Evolutionary conservation across 2,888 invertebrate genomes (phyloP), one percentile per base, ranked within the genome.

Genomic region (Melanostoma mellinum): DNA sequence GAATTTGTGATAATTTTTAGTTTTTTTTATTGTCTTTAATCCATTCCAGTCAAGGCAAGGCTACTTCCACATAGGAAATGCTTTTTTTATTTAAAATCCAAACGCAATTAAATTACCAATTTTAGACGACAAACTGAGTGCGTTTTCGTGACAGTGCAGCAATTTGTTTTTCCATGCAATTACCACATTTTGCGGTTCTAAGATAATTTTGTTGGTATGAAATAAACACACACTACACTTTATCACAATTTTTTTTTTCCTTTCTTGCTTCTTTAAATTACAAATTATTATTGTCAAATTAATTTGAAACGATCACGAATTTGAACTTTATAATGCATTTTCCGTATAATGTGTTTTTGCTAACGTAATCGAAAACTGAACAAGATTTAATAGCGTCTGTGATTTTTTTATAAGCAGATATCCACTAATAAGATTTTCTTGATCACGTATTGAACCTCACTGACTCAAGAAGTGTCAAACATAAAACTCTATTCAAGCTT

Each of bases 61-160:
- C 3, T 50, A 3, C 20, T 10, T 20, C 20, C 20, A 1, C 1
- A 20, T 20, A 20, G 20, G 6, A 65, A 48, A 6, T 32, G 42
- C 20, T 42, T 20, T 53, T 9, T 53, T 32, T 36, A 9, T 8
- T 63, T 35, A 5, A 36, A n/a, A 5, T 50, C 33, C 32, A 30
- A 52, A 46, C 4, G 36, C 3, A 32, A 50, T 38, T 63, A 52
- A 58, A 65, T 58, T 73, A 78, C 78, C 78, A 73, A 44, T 52
- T 73, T 40, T 10, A 63, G 8, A 50, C 6, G 42, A 56, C 35
- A 42, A 32, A 2, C 56, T 36, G 38, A 32, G 40, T 63, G 40
- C 33, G 65, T 44, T 67, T 67, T 40, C 67, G 73, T 73, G 58
- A 73, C 58, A 65, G 5, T 67, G 53, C 35, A 73, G n/a, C 4